Conservation (phyloP, 2,797 vertebrate species). For the Enteromius treurensis region DNA sequence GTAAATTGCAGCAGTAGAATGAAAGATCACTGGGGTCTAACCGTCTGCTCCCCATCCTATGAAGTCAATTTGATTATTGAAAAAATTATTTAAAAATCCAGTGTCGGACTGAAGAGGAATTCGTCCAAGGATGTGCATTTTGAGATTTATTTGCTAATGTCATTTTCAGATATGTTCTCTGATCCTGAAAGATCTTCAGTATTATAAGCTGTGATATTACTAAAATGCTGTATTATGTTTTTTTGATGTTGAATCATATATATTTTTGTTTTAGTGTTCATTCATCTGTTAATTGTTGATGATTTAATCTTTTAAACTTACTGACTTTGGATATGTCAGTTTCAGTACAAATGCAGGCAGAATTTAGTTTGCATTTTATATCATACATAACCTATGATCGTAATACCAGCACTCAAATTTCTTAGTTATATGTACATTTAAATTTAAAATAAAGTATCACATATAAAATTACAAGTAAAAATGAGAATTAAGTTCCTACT, state of each 20-base stretch:
- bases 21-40: conserved; percentile 27
- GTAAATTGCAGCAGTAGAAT: conserved; percentile 31
- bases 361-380: background rate
- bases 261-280: background rate
- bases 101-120: background rate
- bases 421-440: background rate
- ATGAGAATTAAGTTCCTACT: background rate
- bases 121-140: background rate
- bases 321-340: background rate
- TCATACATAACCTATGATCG: background rate
- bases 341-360: background rate
- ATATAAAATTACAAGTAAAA: background rate
- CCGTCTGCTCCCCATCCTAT: background rate
- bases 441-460: background rate
- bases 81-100: background rate
- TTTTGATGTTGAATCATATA: background rate
- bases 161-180: background rate
- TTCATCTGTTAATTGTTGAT: background rate
- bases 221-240: background rate
- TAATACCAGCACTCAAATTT: background rate
- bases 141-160: conserved; percentile 14
- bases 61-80: background rate
- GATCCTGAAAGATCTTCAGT: background rate
- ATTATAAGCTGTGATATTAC: background rate
- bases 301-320: background rate